phyloP scores from a whole-genome alignment of 2,888 invertebrate genomes.

The Crocallis elinguaria region DNA sequence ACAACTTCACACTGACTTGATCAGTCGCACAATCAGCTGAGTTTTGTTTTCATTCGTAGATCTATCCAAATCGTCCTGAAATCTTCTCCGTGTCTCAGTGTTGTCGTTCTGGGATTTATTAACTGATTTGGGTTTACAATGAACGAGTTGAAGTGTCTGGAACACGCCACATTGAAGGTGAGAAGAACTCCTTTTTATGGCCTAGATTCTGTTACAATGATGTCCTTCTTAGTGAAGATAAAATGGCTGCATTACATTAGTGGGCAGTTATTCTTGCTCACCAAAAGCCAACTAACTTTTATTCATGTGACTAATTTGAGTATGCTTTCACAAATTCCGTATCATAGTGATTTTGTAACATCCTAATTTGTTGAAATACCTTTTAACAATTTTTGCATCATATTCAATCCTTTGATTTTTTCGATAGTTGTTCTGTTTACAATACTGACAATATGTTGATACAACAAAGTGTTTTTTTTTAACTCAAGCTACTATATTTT shows the following conservation, averaged over 20 bases:
- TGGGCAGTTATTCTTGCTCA: not conserved
- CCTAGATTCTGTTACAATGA: constrained; percentile 14
- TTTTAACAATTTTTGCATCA: too few relatives aligned
- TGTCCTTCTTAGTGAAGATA: constrained; percentile 14
- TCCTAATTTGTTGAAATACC: too few relatives aligned
- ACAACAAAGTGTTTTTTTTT: too few relatives aligned
- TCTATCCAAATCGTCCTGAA: not conserved
- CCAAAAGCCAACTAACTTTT: not conserved
- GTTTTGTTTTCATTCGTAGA: constrained; percentile 75
- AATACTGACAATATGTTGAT: too few relatives aligned
- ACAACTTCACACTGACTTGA: not conserved
- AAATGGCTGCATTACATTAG: constrained; percentile 30
- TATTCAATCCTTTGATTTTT: too few relatives aligned
- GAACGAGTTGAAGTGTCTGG: constrained; percentile 97
- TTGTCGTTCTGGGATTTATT: not conserved
- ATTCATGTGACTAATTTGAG: too few relatives aligned
- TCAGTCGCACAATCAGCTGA: constrained; percentile 70
- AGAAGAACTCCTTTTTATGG: constrained; percentile 27
- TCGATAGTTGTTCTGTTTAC: too few relatives aligned
- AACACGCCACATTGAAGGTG: constrained; percentile 98
- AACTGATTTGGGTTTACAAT: constrained; percentile 72
- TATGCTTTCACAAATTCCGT: too few relatives aligned
- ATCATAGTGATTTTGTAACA: too few relatives aligned
- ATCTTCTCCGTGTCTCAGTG: not conserved
- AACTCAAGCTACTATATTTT: too few relatives aligned